Evolutionary conservation across 64 coral and sea anemone genomes (phyloP), one percentile per base, ranked within the genome.

Genomic region (Dendronephthya gigantea): DNA sequence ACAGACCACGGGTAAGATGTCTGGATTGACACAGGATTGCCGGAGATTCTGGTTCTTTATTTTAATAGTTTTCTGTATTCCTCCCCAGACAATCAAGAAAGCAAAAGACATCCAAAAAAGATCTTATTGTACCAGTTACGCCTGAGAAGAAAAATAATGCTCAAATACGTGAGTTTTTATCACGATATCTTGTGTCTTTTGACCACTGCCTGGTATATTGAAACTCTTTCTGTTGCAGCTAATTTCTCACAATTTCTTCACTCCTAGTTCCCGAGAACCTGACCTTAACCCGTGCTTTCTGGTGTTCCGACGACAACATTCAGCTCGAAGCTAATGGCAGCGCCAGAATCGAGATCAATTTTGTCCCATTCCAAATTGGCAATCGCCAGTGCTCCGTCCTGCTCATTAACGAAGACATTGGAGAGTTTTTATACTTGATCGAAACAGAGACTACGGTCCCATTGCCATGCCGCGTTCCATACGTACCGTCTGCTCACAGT

Each of bases 381-480:
- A 84, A 89, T 69, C 87, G 95, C 14, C 95, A 98, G 83, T 98
- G 95, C 87, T 98, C 95, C 6, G 85, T 98, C n/a, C 88, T 98
- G 49, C 93, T 98, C 52, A 98, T 98, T 15, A 98, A 93, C 52
- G 95, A 98, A 47, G 84, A 90, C 25, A 91, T 98, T 48, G 95
- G 95, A 36, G 95, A 98, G 75, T 98, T 98, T 50, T 91, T 98
- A 43, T 98, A 98, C 87, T 91, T 89, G 14, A 91, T 98, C 33
- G 95, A 98, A 50, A 92, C 92, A 39, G 93, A 89, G 30, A 87
- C 92, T 36, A 30, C 84, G 14, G 89, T 93, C 25, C 95, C 95
- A 9, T 87, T 91, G 8, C 95, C 95, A 0, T 98, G 89, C 68
- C 82, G 68, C 22, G 84, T 98, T 79, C 95, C 95, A 25, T 85